A percentile compares a stretch with the other conserved stretches of the same genome.
These are phyloP conservation scores for Conus canariensis DNA, from an alignment of 2,888 invertebrate species.

Conservation along the genomic window DNA sequence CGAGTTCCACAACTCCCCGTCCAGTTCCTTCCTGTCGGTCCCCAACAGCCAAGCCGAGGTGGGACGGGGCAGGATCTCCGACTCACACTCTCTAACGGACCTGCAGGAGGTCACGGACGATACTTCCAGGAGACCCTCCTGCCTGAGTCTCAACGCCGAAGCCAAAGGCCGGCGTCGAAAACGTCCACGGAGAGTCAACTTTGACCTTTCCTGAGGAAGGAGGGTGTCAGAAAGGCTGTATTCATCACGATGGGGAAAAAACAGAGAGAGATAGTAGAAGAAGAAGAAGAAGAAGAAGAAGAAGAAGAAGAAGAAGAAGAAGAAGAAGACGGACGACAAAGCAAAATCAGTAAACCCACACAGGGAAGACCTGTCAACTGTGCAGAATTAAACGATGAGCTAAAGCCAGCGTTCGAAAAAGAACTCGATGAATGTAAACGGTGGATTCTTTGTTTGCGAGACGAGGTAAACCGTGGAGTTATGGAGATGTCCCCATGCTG, in stretches of 20 bases:
- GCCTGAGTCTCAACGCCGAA: slow-evolving; percentile 50
- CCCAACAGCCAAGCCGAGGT: slow-evolving; percentile 43
- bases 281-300: background rate
- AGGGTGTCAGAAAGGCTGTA: background rate
- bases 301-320: background rate
- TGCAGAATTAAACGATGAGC: too few species aligned
- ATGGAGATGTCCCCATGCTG: too few species aligned
- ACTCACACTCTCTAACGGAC: slow-evolving; percentile 41
- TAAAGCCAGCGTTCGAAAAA: too few species aligned
- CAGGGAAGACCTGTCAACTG: too few species aligned
- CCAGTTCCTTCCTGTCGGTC: slow-evolving; percentile 46
- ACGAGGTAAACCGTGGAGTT: too few species aligned
- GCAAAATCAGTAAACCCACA: too few species aligned
- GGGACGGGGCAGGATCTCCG: slow-evolving; percentile 36
- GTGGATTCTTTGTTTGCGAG: too few species aligned
- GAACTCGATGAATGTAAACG: too few species aligned
- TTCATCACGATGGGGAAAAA: background rate
- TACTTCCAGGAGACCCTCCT: slow-evolving; percentile 34
- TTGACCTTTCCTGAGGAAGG: slow-evolving; percentile 41
- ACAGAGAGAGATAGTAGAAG: background rate
- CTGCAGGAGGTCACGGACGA: slow-evolving; percentile 21
- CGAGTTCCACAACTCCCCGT: slow-evolving; percentile 16
- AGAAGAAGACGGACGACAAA: background rate
- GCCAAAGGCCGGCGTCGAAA: slow-evolving; percentile 46
- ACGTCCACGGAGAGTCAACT: slow-evolving; percentile 50